phyloP scores from a whole-genome alignment of 1,140 invertebrate genomes.

The Drusus annulatus region DNA sequence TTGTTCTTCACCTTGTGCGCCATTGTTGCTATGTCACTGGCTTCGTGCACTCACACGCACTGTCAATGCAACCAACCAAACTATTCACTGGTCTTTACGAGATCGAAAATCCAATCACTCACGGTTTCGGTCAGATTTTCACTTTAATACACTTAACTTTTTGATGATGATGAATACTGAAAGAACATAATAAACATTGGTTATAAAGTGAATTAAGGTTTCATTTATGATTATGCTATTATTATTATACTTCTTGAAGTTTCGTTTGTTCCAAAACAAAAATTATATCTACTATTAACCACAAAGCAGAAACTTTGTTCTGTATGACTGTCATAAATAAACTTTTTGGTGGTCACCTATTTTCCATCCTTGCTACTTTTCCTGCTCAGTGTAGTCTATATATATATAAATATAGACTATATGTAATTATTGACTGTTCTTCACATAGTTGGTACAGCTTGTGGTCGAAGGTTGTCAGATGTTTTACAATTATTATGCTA shows the following conservation, averaged over 20 bases:
- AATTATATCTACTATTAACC: too few relatives aligned
- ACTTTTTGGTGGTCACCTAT: too few relatives aligned
- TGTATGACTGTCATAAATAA: too few relatives aligned
- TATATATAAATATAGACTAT: too few relatives aligned
- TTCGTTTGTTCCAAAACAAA: too few relatives aligned
- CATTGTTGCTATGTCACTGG: conserved; percentile 58
- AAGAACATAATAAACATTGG: neutral
- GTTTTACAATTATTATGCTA: too few relatives aligned
- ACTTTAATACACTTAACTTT: neutral
- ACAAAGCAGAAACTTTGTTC: too few relatives aligned
- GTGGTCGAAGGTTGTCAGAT: too few relatives aligned
- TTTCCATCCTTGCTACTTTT: too few relatives aligned
- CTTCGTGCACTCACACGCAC: neutral
- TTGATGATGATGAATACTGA: neutral
- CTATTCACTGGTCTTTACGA: neutral
- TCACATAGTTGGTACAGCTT: too few relatives aligned
- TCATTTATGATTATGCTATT: neutral
- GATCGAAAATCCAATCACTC: neutral
- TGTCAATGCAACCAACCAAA: neutral
- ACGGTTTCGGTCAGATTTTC: neutral
- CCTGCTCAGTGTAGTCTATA: too few relatives aligned
- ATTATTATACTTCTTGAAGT: neutral
- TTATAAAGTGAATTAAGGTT: neutral
- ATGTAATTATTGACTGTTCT: too few relatives aligned
- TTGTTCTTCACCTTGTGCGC: conserved; percentile 74